A percentile compares a stretch with the other conserved stretches of the same genome.
phyloP scores from a whole-genome alignment of 2,113 vertebrate genomes.

The Orycteropus afer region DNA sequence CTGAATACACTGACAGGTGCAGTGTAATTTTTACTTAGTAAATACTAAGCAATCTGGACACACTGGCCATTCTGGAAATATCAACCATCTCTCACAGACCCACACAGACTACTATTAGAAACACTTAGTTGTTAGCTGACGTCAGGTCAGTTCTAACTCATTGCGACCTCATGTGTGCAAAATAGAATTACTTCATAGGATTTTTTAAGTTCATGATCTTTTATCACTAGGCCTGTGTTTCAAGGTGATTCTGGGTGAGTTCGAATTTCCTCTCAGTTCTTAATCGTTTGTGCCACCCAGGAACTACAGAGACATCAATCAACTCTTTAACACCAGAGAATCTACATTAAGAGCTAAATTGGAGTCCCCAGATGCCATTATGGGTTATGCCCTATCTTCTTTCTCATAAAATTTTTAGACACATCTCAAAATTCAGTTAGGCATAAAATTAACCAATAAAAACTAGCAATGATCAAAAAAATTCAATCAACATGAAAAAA shows the following conservation, averaged over 20 bases:
- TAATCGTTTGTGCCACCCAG: too few species aligned
- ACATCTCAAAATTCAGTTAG: not conserved
- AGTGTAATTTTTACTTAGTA: not conserved
- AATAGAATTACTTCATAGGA: too few species aligned
- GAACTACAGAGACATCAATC: not conserved
- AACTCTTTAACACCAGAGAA: not conserved
- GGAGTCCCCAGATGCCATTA: not conserved
- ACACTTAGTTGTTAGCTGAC: too few species aligned
- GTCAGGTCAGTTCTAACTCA: too few species aligned
- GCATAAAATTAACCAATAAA: not conserved
- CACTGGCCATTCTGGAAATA: not conserved
- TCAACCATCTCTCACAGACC: not conserved
- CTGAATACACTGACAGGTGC: not conserved
- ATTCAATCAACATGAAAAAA: not conserved
- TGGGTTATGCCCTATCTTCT: not conserved
- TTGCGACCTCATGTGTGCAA: too few species aligned
- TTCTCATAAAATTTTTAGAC: not conserved
- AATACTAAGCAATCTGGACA: not conserved
- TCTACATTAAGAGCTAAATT: not conserved
- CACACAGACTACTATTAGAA: not conserved
- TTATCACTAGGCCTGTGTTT: too few species aligned
- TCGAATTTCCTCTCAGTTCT: too few species aligned
- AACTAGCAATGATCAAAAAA: not conserved
- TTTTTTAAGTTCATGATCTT: too few species aligned
- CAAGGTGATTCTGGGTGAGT: too few species aligned